Evolutionary conservation across 2,888 invertebrate species (phyloP), one percentile per base, ranked within the genome.

Genomic region (Amblyjoppa fuscipennis): DNA sequence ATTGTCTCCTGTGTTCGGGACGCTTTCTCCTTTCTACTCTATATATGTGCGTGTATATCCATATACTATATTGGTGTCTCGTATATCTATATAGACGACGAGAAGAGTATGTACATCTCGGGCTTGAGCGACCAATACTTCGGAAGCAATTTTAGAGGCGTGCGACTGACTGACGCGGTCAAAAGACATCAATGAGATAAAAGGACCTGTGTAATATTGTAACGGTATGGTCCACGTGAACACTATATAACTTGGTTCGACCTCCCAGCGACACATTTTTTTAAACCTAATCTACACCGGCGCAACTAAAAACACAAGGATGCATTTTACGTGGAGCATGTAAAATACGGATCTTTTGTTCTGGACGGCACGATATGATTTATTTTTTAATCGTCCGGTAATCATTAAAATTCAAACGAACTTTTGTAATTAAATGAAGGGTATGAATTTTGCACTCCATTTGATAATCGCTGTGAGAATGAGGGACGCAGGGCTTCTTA

Each of bases 101-200:
- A 34, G n/a, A 53, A n/a, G 66, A 41, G 66, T 53, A 53, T 68
- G 68, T 28, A 11, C 61, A 53, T 68, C 41, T 41, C 68, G 68
- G 68, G 25, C 25, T 45, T 16, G 31, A 2, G 56, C 68, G 59
- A 51, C 49, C 84, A 77, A 83, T 77, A 79, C 81, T 85, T 87
- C 86, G 90, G 85, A 90, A 92, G 91, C 90, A 92, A 93, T 93
- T 93, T 93, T 90, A 90, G 90, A 91, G 87, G 91, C 91, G 89
- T 92, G 93, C 91, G 90, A 89, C 87, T 89, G 90, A 90, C 90
- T 92, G 92, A 90, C 90, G 90, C 89, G 91, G 91, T 92, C 92
- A 93, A 93, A 91, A 87, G 88, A 88, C 87, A 87, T 83, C 89
- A 75, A 76, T 85, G 87, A 89, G 89, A 90, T 89, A 88, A 89